A percentile compares a stretch with the other conserved stretches of the same genome.
phyloP scores from a whole-genome alignment of 2,797 vertebrate species.

The Melanotaenia parkinsoni region DNA sequence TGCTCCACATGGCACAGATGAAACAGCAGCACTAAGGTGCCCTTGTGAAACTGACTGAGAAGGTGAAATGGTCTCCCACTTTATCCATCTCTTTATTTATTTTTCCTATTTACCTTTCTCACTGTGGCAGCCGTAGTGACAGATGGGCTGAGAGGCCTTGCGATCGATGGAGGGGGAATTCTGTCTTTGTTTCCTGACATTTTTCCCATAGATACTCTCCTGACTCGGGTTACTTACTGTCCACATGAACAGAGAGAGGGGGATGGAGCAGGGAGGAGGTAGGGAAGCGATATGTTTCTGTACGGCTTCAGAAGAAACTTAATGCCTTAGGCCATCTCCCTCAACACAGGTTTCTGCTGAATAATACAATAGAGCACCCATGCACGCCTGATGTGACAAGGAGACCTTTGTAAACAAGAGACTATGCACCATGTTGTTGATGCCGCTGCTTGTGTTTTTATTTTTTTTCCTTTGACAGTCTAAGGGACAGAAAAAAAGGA shows the following conservation, averaged over 20 bases:
- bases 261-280: slow-evolving; percentile 49
- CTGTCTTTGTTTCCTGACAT: slow-evolving; percentile 82
- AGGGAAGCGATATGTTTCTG: slow-evolving; percentile 69
- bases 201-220: slow-evolving; percentile 81
- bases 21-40: slow-evolving; percentile 69
- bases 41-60: slow-evolving; percentile 69
- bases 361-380: slow-evolving; percentile 82
- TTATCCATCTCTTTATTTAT: slow-evolving; percentile 72
- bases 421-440: slow-evolving; percentile 58
- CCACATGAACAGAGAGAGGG: slow-evolving; percentile 60
- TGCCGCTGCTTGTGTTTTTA: slow-evolving; percentile 24
- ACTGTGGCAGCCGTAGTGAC: slow-evolving; percentile 68
- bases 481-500: slow-evolving; percentile 37
- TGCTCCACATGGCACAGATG: slow-evolving; percentile 52
- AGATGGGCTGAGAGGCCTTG: slow-evolving; percentile 68
- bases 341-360: slow-evolving; percentile 81
- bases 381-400: slow-evolving; percentile 61
- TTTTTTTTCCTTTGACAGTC: slow-evolving; percentile 49
- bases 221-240: slow-evolving; percentile 83
- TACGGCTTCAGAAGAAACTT: slow-evolving; percentile 81
- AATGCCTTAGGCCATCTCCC: slow-evolving; percentile 78
- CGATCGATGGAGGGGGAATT: slow-evolving; percentile 74
- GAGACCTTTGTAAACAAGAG: slow-evolving; percentile 73
- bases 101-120: slow-evolving; percentile 67
- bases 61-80: slow-evolving; percentile 46